phyloP scores from a whole-genome alignment of 2,888 invertebrate species.

The Dicranocentrus wangi region DNA sequence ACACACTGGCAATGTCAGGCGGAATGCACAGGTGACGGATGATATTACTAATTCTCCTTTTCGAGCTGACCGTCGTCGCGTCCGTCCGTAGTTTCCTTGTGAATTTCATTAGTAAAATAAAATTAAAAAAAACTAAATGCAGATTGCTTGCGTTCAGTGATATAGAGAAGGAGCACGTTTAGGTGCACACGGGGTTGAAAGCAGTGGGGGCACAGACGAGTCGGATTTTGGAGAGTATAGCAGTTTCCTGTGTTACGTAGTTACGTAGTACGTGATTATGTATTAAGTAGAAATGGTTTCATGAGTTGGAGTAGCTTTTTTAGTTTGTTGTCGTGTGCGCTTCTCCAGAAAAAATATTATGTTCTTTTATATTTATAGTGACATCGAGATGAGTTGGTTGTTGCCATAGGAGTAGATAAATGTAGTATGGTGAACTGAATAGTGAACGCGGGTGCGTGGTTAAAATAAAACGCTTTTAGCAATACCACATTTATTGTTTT shows the following conservation, averaged over 20 bases:
- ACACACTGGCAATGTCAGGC: no score
- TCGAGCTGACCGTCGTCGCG: not conserved
- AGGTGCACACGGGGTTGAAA: no score
- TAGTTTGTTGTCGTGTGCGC: not conserved
- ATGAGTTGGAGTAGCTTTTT: not conserved
- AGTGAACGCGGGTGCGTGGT: not conserved
- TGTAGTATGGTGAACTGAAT: not conserved
- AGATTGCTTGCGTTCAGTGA: not conserved
- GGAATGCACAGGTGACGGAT: no score
- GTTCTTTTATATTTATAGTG: not conserved
- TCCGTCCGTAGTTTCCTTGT: conserved; percentile 22
- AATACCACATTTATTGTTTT: not conserved
- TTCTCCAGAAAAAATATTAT: not conserved
- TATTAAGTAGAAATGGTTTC: not conserved
- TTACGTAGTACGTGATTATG: not conserved
- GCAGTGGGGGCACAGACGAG: no score
- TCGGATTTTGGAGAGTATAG: no score
- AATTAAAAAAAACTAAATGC: no score
- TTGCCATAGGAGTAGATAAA: no score
- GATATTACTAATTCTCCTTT: not conserved
- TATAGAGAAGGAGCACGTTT: not conserved
- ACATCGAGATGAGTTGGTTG: not conserved
- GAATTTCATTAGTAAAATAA: conserved; percentile 1
- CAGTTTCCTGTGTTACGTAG: not conserved
- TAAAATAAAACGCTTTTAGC: no score